A percentile compares a stretch with the other conserved stretches of the same genome.
These are phyloP conservation scores for Chrysogorgia sp. DNA, from an alignment of 92 coral and sea anemone species.

Conservation along the genomic window DNA sequence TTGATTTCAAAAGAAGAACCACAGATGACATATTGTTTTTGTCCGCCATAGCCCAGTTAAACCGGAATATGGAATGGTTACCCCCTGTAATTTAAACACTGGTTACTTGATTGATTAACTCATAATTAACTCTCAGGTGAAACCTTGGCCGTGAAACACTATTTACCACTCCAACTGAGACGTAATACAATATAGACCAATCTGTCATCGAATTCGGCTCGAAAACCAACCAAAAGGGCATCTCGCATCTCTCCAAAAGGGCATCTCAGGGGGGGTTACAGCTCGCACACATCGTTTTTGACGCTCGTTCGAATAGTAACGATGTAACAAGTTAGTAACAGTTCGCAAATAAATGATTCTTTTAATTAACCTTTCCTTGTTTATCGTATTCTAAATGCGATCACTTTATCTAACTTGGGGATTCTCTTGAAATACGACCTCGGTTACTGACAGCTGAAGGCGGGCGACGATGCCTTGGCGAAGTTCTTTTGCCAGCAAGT, in stretches of 20 bases:
- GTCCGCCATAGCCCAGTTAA: not conserved
- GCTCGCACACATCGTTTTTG: too few relatives aligned
- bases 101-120: not conserved
- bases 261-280: not conserved
- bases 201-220: not conserved
- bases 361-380: too few relatives aligned
- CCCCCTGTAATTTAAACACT: not conserved
- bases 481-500: slow-evolving; percentile 12
- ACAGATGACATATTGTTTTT: not conserved
- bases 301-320: too few relatives aligned
- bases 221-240: not conserved
- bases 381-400: not conserved
- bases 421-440: not conserved
- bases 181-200: not conserved
- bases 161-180: not conserved
- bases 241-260: not conserved
- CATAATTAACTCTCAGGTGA: too few relatives aligned
- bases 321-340: too few relatives aligned
- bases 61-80: not conserved
- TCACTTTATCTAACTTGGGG: not conserved
- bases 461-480: slow-evolving; percentile 28
- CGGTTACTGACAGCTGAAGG: not conserved
- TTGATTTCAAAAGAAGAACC: slow-evolving; percentile 34
- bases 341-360: too few relatives aligned
- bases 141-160: too few relatives aligned